phyloP scores from a whole-genome alignment of 2,797 vertebrate species.

The Gymnoscopelus microlampas region DNA sequence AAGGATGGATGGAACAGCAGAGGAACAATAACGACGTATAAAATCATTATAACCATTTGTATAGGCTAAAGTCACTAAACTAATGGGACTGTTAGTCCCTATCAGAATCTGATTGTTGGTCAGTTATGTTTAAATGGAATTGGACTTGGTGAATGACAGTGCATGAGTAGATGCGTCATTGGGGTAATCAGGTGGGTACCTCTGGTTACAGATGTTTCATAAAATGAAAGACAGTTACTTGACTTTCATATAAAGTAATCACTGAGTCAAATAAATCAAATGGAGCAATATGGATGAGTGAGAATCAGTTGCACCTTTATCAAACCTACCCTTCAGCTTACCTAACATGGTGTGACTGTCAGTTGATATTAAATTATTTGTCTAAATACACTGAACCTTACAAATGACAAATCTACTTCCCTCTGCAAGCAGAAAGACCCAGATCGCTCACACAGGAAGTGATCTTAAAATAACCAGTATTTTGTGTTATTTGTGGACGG shows the following conservation, averaged over 20 bases:
- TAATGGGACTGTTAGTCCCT: too few species aligned
- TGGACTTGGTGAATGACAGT: too few species aligned
- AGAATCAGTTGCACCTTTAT: not conserved
- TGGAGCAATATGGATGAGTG: not conserved
- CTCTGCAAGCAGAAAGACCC: not conserved
- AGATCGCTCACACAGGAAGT: not conserved
- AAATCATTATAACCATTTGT: too few species aligned
- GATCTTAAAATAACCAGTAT: conserved; percentile 16
- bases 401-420: not conserved
- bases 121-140: too few species aligned
- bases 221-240: too few species aligned
- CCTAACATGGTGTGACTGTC: not conserved
- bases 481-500: conserved; percentile 51
- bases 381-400: not conserved
- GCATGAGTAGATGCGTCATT: not conserved
- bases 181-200: too few species aligned
- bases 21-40: too few species aligned
- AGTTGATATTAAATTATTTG: not conserved
- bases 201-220: too few species aligned
- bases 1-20: too few species aligned
- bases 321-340: not conserved
- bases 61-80: too few species aligned
- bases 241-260: not conserved
- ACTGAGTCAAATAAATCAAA: not conserved
- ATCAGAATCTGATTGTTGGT: too few species aligned